phyloP scores from a whole-genome alignment of 2,888 invertebrate species.

The Aporophyla nigra region DNA sequence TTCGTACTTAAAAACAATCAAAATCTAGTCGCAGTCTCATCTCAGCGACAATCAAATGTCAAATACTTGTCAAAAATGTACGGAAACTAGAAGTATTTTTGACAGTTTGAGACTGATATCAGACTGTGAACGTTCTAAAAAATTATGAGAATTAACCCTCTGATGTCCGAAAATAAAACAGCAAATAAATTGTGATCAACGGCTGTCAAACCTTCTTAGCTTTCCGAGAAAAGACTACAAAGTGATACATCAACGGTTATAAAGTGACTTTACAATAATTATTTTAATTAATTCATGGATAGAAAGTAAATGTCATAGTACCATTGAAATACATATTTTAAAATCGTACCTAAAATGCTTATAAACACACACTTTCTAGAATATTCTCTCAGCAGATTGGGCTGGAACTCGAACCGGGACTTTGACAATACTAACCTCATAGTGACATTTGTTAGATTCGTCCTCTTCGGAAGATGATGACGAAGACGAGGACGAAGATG shows the following conservation, averaged over 20 bases:
- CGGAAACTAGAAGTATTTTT: too few relatives aligned
- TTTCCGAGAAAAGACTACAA: neutral
- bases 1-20: neutral
- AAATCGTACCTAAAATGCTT: neutral
- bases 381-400: neutral
- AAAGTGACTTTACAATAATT: neutral
- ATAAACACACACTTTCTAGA: neutral
- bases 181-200: neutral
- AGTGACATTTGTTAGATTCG: conserved; percentile 44
- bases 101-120: too few relatives aligned
- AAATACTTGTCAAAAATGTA: too few relatives aligned
- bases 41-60: too few relatives aligned
- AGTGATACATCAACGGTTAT: neutral
- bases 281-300: neutral
- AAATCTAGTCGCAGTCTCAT: too few relatives aligned
- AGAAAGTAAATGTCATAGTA: neutral
- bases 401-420: neutral
- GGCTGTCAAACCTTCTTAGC: neutral
- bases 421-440: conserved; percentile 64
- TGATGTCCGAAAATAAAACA: neutral
- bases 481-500: conserved; percentile 73
- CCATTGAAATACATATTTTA: neutral
- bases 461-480: conserved; percentile 77
- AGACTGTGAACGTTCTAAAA: too few relatives aligned
- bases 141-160: neutral